These are phyloP conservation scores for Caiman crocodilus DNA, from an alignment of 2,797 vertebrate species.

Conservation along the genomic window DNA sequence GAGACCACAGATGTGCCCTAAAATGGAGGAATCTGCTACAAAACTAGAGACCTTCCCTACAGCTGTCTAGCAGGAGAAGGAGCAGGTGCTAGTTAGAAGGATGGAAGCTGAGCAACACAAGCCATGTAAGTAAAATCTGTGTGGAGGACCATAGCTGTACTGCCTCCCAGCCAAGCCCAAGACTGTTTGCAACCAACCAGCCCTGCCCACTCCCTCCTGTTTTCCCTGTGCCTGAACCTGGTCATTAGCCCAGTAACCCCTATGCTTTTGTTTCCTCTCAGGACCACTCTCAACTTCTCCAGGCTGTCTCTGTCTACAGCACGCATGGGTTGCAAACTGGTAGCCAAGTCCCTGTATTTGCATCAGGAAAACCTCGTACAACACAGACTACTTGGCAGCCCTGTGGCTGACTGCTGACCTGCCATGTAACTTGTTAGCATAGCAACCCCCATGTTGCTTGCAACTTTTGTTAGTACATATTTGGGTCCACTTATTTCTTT, in stretches of 20 bases:
- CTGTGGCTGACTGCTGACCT: not conserved
- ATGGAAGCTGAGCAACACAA: not conserved
- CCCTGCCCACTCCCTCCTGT: too few relatives aligned
- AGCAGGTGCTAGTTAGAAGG: not conserved
- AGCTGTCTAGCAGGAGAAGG: not conserved
- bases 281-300: not conserved
- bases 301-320: not conserved
- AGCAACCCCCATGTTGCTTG: not conserved
- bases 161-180: too few relatives aligned
- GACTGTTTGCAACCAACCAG: too few relatives aligned
- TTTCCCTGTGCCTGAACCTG: too few relatives aligned
- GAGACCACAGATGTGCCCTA: not conserved
- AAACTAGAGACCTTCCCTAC: not conserved
- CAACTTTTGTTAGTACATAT: not conserved
- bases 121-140: not conserved
- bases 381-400: not conserved
- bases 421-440: not conserved
- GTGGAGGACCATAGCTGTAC: not conserved
- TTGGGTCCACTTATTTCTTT: not conserved
- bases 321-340: too few relatives aligned
- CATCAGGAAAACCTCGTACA: not conserved
- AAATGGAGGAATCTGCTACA: not conserved
- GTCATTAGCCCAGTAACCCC: not conserved
- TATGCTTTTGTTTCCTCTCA: not conserved
- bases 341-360: not conserved